These are phyloP conservation scores for Corvus cornix DNA, from an alignment of 2,113 vertebrate species.

Conservation along the genomic window DNA sequence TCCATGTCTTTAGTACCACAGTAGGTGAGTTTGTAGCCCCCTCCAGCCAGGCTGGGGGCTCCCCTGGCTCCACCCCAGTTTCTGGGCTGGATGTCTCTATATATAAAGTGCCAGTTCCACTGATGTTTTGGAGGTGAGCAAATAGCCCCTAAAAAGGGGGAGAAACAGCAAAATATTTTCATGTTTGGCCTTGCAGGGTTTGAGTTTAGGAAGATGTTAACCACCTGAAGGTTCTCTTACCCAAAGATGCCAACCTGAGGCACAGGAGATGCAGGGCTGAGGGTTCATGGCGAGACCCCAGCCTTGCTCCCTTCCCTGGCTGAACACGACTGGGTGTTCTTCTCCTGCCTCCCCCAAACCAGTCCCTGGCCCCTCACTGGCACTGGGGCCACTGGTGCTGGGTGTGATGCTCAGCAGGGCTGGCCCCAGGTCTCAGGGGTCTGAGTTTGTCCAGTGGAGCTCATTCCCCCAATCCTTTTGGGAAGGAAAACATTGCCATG, in stretches of 20 bases:
- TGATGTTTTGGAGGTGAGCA: background rate
- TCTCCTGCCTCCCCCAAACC: background rate
- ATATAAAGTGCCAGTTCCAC: background rate
- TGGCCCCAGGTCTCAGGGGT: fast-evolving
- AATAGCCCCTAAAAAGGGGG: too few relatives aligned
- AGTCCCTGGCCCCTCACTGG: fast-evolving
- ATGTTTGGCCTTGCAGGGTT: background rate
- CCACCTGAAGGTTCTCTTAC: background rate
- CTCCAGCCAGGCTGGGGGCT: background rate
- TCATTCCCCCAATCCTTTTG: fast-evolving
- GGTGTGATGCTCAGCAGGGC: background rate
- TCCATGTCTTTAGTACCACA: background rate
- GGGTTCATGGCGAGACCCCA: background rate
- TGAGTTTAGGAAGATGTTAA: background rate
- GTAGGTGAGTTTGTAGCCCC: background rate
- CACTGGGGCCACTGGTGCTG: fast-evolving
- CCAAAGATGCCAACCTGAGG: background rate
- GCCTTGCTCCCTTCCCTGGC: background rate
- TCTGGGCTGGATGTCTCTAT: background rate
- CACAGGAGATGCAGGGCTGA: background rate
- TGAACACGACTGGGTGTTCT: fast-evolving
- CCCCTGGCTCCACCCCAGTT: background rate
- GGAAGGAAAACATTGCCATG: fast-evolving
- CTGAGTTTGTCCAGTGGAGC: fast-evolving
- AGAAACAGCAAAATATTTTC: background rate